Conservation (phyloP, 2,113 vertebrate species). For the Copsychus sechellarum region DNA sequence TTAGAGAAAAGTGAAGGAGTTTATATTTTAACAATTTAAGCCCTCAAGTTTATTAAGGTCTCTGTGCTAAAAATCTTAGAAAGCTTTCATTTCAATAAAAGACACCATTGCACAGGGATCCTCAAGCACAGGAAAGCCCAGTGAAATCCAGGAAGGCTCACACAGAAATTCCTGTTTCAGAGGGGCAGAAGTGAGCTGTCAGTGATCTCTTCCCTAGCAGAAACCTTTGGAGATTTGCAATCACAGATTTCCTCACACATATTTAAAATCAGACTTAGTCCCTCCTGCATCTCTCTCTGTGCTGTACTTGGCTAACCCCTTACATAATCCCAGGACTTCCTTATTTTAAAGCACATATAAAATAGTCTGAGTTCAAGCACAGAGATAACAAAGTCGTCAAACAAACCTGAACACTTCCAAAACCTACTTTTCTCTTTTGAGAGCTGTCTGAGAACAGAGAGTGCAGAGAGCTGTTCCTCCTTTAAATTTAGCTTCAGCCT, state of each 20-base stretch:
- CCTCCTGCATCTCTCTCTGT: neutral
- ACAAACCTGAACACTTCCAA: constrained; percentile 1
- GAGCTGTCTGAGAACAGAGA: constrained; percentile 13
- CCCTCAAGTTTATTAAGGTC: neutral
- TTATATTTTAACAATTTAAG: neutral
- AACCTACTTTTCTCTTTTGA: constrained; percentile 32
- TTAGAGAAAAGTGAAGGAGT: neutral
- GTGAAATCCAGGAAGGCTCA: neutral
- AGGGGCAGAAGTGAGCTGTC: neutral
- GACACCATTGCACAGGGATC: neutral
- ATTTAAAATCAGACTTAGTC: neutral
- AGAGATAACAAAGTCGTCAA: constrained; percentile 11
- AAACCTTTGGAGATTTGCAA: neutral
- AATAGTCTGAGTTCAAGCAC: neutral
- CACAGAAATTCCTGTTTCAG: accelerated
- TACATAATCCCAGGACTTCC: neutral
- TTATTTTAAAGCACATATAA: neutral
- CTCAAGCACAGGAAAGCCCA: neutral
- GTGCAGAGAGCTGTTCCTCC: neutral
- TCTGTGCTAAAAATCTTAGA: neutral
- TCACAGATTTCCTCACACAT: neutral
- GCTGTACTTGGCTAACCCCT: neutral
- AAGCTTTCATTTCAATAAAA: neutral
- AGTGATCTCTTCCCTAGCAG: accelerated
- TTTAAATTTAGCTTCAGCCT: constrained; percentile 9